These are phyloP conservation scores for Knipowitschia caucasica DNA, from an alignment of 2,797 vertebrate genomes.

Conservation along the genomic window DNA sequence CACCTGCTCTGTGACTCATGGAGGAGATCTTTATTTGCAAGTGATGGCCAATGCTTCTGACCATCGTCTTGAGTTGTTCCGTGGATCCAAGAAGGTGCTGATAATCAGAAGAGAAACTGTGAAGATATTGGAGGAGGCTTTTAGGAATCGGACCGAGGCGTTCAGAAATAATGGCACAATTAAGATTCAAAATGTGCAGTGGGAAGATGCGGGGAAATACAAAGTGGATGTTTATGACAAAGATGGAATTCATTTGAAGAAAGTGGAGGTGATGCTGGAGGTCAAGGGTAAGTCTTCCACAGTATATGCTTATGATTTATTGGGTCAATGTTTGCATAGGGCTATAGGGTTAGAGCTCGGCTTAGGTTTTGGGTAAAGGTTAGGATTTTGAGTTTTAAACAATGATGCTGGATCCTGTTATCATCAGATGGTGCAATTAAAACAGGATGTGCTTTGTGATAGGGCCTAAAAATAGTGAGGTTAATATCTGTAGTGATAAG, in stretches of 20 bases:
- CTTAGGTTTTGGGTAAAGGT: no score
- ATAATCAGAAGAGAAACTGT: slow-evolving; percentile 12
- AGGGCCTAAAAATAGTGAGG: no score
- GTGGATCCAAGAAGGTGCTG: not conserved
- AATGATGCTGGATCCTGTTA: no score
- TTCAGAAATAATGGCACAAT: slow-evolving; percentile 40
- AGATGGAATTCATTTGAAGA: not conserved
- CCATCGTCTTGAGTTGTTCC: not conserved
- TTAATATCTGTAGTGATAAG: no score
- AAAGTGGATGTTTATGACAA: not conserved
- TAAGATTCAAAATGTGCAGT: slow-evolving; percentile 29
- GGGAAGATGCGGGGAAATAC: slow-evolving; percentile 45
- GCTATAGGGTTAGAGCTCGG: no score
- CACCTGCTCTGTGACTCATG: slow-evolving; percentile 17
- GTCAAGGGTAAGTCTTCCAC: slow-evolving; percentile 42
- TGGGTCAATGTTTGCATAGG: no score
- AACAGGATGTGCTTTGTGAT: no score
- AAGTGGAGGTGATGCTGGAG: not conserved
- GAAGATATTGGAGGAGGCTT: not conserved
- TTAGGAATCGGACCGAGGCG: slow-evolving; percentile 22
- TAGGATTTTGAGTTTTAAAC: no score
- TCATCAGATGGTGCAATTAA: no score
- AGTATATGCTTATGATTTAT: no score
- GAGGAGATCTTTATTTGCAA: slow-evolving; percentile 43
- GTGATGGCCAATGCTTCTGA: slow-evolving; percentile 25